Evolutionary conservation across 2,113 vertebrate species (phyloP), one percentile per base, ranked within the genome.

Genomic region (Bucco capensis): DNA sequence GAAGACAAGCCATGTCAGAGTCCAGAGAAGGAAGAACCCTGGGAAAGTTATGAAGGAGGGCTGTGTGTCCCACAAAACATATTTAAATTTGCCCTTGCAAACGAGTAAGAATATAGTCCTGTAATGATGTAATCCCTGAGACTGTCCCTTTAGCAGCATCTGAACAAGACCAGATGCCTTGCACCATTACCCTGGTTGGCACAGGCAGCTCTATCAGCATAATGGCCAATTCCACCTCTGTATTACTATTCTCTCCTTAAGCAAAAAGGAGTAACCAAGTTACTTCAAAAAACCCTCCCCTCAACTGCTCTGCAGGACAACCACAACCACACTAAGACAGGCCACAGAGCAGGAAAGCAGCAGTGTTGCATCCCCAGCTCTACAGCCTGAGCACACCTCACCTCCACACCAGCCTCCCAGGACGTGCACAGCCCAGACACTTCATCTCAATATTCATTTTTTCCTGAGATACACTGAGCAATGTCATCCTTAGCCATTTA

Each of bases 1-100:
- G 49, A 89, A 88, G 58, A 85, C 71, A 83, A 83, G 82, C 58
- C 28, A 33, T 23, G 67, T 78, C 85, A 94, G 44, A 89, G 30
- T 82, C 75, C 31, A 88, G 67, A 83, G 84, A 85, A 76, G 71
- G 42, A 91, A 76, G 58, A 31, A 33, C 88, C 62, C 53, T 76
- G 62, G 54, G 79, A 91, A 91, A 76, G 46, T 25, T 3, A 54
- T 2, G 31, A 64, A 40, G 42, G 14, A 88, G 9, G 6, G 37
- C 75, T 57, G 74, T 85, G 21, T 0, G 21, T 35, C 61, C 61
- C 40, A 80, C 27, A 67, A 46, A 69, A 47, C 0, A 7, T 25
- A 62, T 71, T 24, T n/a, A 21, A 38, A 73, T 72, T 17, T 64
- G 25, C 47, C 60, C 30, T 35, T 84, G 49, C 44, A 71, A 58